Base-by-base conservation (phyloP, 2,113 vertebrate genomes). In the Salvelinus namaycush region DNA sequence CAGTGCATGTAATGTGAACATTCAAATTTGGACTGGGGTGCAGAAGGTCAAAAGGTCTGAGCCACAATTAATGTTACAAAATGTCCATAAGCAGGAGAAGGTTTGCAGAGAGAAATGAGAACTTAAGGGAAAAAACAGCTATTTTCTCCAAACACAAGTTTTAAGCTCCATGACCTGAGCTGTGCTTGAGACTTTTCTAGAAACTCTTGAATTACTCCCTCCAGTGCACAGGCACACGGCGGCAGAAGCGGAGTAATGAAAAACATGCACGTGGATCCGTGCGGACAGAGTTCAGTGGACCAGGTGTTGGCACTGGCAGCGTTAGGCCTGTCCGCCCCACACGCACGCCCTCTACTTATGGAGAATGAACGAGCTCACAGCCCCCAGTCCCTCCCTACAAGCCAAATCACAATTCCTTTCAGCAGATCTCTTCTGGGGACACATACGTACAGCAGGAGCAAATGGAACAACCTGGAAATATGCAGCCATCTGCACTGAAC, bases 401-500 rank as follows among this genome's bases (percentile, higher is more conserved):
- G 79, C 73, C 79, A 84, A 82, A 76, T 82, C 57, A 75, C 70
- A 76, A 70, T 59, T 78, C 69, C 64, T 64, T 79, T 86, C 71
- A 31, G 14, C 48, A n/a, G 22, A 29, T 49, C 31, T 82, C 81
- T 80, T 59, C 73, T 60, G 75, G 69, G 76, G 70, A 74, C 57
- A 27, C 48, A 27, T 67, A 49, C 44, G 66, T 9, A 59, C n/a
- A 68, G 72, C 68, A 29, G 67, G 70, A 51, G 51, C 60, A 77
- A 81, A 73, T 77, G 74, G 83, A 86, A 82, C 79, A 88, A 80
- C 77, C 84, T 77, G 72, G 81, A 87, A 90, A 86, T 83, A 76
- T 68, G 76, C 82, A 83, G 78, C 79, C 87, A 81, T 84, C 77
- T 84, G 82, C 77, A 74, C 29, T 78, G 78, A 89, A 86, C 87